Base-by-base conservation (phyloP, 2,113 vertebrate species). In the Pluvialis apricaria region DNA sequence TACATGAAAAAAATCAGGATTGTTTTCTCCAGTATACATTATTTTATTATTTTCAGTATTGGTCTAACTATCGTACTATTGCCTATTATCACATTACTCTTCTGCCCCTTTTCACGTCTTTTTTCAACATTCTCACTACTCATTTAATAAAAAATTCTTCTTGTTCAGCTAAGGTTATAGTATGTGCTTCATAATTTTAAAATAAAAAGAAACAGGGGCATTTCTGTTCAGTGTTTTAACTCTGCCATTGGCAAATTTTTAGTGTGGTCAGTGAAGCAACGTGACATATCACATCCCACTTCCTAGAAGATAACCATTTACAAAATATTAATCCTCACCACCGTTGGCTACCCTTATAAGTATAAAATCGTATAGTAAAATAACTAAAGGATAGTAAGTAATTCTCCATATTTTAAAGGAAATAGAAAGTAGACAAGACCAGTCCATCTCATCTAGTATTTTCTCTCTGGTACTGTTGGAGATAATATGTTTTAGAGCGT, bases 281-380 rank as follows among this genome's bases (percentile, higher is more conserved):
- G 3, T 60, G 10, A 1, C 9, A 10, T 57, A 7, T 58, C 8
- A 60, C 60, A 40, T 45, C 13, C 4, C 4, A 1, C 1, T 70
- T 75, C n/a, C 32, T 78, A 34, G 38, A 71, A 89, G 16, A 28
- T 21, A 34, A 18, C 31, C 1, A 1, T 34, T n/a, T 65, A 13
- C 20, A 85, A 86, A 69, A 78, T 64, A 71, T 12, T 77, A 82
- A 57, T 68, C 47, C 15, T 69, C 19, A 31, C 18, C 22, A 40
- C 11, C 0, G 1, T 2, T 90, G 32, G 10, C 32, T 85, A 38
- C 7, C 3, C 8, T 49, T 70, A 10, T 13, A 40, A 18, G 9
- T 47, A 61, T 64, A 57, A 71, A 94, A 65, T 20, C 1, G 0
- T 29, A 17, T 2, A 34, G 15, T 34, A 40, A 68, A 75, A 26